Evolutionary conservation across 2,797 vertebrate genomes (phyloP).

Genomic region (Gorsachius magnificus): DNA sequence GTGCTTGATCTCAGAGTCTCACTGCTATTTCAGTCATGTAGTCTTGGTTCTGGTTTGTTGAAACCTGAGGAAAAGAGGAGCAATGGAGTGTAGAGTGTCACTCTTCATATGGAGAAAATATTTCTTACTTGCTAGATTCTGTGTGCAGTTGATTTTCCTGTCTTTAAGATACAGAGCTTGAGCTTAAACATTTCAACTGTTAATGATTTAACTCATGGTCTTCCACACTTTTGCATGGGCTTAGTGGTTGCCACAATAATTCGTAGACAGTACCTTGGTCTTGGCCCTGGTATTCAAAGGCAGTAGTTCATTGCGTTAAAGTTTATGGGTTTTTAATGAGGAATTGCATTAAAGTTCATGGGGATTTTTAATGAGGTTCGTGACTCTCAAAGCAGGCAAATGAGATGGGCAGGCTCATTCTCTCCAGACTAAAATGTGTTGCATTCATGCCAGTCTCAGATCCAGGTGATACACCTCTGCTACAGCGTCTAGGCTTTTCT

Average conservation of each 20-base stretch:
- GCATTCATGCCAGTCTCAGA: neutral
- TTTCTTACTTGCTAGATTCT: neutral
- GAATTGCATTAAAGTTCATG: neutral
- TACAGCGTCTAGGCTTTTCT: neutral
- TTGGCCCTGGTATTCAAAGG: neutral
- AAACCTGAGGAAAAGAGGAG: neutral
- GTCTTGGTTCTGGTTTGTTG: neutral
- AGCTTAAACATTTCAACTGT: neutral
- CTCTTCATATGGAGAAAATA: neutral
- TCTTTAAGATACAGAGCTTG: neutral
- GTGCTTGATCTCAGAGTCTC: neutral
- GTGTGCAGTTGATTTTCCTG: neutral
- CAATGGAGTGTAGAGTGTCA: neutral
- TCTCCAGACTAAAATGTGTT: neutral
- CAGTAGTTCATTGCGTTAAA: neutral
- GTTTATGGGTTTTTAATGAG: neutral
- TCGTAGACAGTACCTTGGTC: neutral
- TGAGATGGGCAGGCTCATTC: neutral
- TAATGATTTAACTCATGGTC: neutral
- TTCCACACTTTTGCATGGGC: neutral
- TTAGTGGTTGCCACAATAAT: neutral
- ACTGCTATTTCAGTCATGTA: neutral
- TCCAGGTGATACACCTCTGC: neutral
- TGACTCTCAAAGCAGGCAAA: neutral
- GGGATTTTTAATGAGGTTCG: neutral